These are phyloP conservation scores for Agrilus planipennis DNA, from an alignment of 1,140 invertebrate species.

Conservation along the genomic window DNA sequence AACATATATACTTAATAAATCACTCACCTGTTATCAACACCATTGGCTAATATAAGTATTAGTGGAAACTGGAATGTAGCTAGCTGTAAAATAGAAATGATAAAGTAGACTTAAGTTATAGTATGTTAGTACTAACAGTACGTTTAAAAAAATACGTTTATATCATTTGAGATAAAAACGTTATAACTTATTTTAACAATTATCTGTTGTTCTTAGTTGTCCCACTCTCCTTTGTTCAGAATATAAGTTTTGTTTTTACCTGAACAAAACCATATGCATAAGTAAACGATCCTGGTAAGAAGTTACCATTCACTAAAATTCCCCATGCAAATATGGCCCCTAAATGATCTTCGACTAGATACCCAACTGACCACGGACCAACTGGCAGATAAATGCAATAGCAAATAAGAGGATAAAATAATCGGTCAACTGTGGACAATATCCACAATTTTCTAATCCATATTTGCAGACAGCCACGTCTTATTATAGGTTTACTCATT, in stretches of 20 bases:
- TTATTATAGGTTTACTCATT: constrained; percentile 39
- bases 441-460: constrained; percentile 57
- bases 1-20: background rate
- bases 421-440: constrained; percentile 52
- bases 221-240: background rate
- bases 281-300: constrained; percentile 64
- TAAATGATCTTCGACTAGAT: constrained; percentile 62
- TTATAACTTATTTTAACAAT: too few relatives aligned
- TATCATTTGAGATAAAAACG: too few relatives aligned
- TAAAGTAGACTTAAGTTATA: background rate
- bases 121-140: too few relatives aligned
- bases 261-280: constrained; percentile 68
- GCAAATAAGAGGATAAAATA: constrained; percentile 59
- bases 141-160: too few relatives aligned
- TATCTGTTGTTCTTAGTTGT: background rate
- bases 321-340: constrained; percentile 80
- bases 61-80: constrained; percentile 47
- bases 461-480: constrained; percentile 32
- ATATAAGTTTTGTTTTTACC: constrained; percentile 16
- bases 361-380: constrained; percentile 76
- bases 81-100: constrained; percentile 18
- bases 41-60: constrained; percentile 43
- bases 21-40: constrained; percentile 35
- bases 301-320: constrained; percentile 57
- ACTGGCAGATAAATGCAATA: constrained; percentile 52